Evolutionary conservation across 2,888 invertebrate genomes (phyloP).

Genomic region (Steinernema scapterisci): DNA sequence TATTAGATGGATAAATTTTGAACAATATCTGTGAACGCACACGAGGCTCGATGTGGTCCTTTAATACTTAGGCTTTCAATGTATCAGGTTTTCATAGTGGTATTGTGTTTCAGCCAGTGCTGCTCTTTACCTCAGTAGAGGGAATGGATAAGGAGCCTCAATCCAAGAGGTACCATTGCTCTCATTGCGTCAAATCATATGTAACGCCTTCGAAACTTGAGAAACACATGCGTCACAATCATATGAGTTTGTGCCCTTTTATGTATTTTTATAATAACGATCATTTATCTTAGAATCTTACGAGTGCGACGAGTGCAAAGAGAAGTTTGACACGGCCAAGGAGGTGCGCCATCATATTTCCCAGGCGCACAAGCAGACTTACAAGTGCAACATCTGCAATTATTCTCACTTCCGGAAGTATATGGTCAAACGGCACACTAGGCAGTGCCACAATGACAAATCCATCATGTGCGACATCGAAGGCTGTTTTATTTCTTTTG

Average conservation of each 20-base stretch:
- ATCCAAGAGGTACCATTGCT: conserved; percentile 11
- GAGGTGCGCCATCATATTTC: conserved; percentile 27
- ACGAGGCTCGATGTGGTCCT: not conserved
- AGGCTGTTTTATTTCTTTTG: not conserved
- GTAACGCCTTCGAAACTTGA: conserved; percentile 11
- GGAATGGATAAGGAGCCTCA: too few relatives aligned
- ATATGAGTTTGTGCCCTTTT: not conserved
- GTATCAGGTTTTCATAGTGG: too few relatives aligned
- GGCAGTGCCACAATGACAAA: conserved; percentile 34
- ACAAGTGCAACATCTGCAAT: conserved; percentile 31
- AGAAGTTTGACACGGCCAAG: conserved; percentile 3
- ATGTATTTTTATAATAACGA: not conserved
- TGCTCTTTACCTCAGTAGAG: too few relatives aligned
- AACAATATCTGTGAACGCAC: not conserved
- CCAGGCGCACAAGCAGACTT: not conserved
- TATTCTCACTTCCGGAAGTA: conserved; percentile 32
- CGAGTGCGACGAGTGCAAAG: not conserved
- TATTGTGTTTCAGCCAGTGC: too few relatives aligned
- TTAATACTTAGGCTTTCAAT: not conserved
- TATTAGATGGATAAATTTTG: not conserved
- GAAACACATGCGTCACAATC: conserved; percentile 7
- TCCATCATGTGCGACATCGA: not conserved
- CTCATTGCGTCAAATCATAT: not conserved
- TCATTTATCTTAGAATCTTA: not conserved
- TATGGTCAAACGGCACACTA: conserved; percentile 34